Base-by-base conservation (phyloP, 2,888 invertebrate genomes). In the Minunthozetes semirufus region DNA sequence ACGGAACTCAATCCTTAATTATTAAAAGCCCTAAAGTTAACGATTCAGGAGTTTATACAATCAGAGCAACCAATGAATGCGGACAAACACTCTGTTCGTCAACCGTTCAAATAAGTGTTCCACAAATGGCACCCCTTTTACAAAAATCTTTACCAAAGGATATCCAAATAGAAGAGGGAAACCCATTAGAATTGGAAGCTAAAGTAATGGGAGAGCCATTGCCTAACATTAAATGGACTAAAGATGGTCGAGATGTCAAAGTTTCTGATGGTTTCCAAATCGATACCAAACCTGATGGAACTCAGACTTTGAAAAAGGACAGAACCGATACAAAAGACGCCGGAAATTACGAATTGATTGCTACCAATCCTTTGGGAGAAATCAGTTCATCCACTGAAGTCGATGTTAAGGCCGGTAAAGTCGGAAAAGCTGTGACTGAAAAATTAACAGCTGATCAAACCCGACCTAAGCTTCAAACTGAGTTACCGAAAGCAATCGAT, bases 171-270 rank as follows among this genome's bases (percentile, higher is more conserved):
- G 3, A 53, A 5, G 75, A 76, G 66, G 91, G 90, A 0, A 90
- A 92, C 78, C 88, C 89, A 0, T 85, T 94, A 0, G 89, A 89
- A 78, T 86, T 98, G 13, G 90, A 90, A 81, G 92, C 93, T 0
- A 72, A 75, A 63, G 88, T 90, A 9, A 85, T 84, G 81, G 97
- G 96, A 0, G 95, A 94, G 84, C 98, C 98, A 0, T 93, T 94
- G 83, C 98, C 98, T 4, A 91, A 89, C 82, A 91, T 97, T 88
- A 88, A 88, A 5, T 97, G 91, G 90, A 6, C 50, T 61, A 75
- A 73, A 73, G 72, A 75, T 48, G 27, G 33, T 0, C 8, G 38
- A 2, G 70, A 53, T 19, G 15, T 75, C 9, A 66, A 74, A 17
- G 22, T 9, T n/a, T 29, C 66, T 0, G 70, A 50, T 33, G 50